Evolutionary conservation across 2,888 invertebrate species (phyloP).

Genomic region (Sarcophaga rosellei): DNA sequence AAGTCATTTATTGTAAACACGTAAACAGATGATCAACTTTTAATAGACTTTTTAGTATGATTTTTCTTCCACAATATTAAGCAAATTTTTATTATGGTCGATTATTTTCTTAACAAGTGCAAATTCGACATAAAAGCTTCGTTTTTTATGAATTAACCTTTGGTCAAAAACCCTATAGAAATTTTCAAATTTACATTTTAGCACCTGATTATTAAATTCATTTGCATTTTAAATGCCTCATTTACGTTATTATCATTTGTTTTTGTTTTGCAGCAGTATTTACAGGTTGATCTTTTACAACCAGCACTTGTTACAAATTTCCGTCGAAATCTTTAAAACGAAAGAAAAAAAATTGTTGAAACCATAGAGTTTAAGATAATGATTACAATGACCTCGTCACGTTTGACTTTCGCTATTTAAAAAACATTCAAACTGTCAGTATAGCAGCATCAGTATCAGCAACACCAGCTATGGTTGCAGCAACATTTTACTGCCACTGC

Average conservation of each 20-base stretch:
- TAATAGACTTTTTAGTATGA: neutral
- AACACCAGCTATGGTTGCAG: constrained; percentile 39
- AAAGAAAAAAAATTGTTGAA: constrained; percentile 58
- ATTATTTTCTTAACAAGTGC: constrained; percentile 9
- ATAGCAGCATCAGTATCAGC: constrained; percentile 33
- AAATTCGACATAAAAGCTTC: neutral
- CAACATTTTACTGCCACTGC: constrained; percentile 4
- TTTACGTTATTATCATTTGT: neutral
- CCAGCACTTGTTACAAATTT: constrained; percentile 65
- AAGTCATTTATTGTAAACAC: too few relatives aligned
- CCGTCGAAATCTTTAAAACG: constrained; percentile 45
- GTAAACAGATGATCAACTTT: too few relatives aligned
- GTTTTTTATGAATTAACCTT: constrained; percentile 42
- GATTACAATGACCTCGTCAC: constrained; percentile 78
- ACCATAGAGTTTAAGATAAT: constrained; percentile 62
- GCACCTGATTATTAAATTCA: constrained; percentile 45
- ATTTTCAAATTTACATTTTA: constrained; percentile 51
- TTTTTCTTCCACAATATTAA: neutral
- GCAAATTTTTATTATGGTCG: neutral
- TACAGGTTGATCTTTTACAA: constrained; percentile 36
- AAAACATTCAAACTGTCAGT: constrained; percentile 58
- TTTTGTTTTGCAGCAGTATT: neutral
- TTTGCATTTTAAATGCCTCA: neutral
- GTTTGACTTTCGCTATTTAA: constrained; percentile 75
- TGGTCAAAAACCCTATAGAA: constrained; percentile 27